Percentiles rank a stretch among this genome's conserved stretches.
These are phyloP conservation scores for Tragelaphus scriptus DNA, from an alignment of 2,113 vertebrate species.

Conservation along the genomic window DNA sequence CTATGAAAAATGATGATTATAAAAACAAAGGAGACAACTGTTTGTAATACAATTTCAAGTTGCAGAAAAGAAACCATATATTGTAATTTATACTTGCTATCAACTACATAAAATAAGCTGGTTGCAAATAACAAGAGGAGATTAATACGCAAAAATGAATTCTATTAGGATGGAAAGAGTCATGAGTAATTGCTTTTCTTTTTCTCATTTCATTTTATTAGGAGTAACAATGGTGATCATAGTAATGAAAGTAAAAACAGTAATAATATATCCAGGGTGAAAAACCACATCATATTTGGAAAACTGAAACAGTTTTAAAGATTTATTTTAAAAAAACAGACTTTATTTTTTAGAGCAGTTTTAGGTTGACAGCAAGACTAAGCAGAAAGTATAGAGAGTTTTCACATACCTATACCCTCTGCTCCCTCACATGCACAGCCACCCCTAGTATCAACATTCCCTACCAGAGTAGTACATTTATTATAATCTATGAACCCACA, in stretches of 20 bases:
- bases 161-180: not conserved
- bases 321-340: not conserved
- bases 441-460: not conserved
- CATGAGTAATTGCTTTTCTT: constrained; percentile 12
- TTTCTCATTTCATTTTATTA: constrained; percentile 16
- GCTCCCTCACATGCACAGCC: accelerated
- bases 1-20: constrained; percentile 42
- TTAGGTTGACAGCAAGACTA: not conserved
- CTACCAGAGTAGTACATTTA: not conserved
- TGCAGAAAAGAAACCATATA: not conserved
- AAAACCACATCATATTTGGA: not conserved
- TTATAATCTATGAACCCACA: not conserved
- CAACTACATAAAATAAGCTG: not conserved
- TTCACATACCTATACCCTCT: not conserved
- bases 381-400: not conserved
- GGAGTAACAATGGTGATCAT: not conserved
- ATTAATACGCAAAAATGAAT: constrained; percentile 15
- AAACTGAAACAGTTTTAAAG: not conserved
- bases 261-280: not conserved
- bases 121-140: constrained; percentile 2
- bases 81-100: not conserved
- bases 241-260: not conserved
- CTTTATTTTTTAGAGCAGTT: not conserved
- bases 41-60: constrained; percentile 9
- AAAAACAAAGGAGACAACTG: constrained; percentile 20